Base-by-base conservation (phyloP, 2,888 invertebrate species). In the Sussaba pulchella region DNA sequence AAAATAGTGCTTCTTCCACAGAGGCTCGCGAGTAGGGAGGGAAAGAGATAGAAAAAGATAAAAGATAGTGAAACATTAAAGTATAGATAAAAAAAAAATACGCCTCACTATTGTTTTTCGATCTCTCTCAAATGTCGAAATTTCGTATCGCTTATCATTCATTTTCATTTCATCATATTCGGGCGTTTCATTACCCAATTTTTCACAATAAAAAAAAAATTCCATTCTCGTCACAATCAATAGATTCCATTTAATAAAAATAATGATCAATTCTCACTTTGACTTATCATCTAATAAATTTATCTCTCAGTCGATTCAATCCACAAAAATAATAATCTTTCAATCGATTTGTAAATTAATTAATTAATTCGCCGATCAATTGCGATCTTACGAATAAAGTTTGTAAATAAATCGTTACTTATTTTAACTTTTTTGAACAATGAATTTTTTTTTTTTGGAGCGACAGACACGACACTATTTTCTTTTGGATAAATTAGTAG, bases 1-100 rank as follows among this genome's bases (percentile, higher is more conserved):
- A 84, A 84, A 84, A 84, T 81, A 83, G 81, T 83, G 76, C 64
- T 81, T 64, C 54, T 57, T 50, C 64, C 54, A 74, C 43, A 31
- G 61, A 39, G 45, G 67, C 52, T 73, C 21, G 12, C 19, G 39
- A 45, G 45, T 41, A 41, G 52, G 69, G 19, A 14, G 9, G 12
- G 72, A 72, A 52, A 17, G 17, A 10, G 31, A 57, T 24, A 21
- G 4, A 47, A 9, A 10, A 12, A 39, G 39, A 39, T 8, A n/a
- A n/a, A n/a, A n/a, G n/a, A n/a, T n/a, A n/a, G n/a, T n/a, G n/a
- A n/a, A 31, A 31, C 4, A 31, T 57, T 43, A 41, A 41, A 24
- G 41, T 5, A 39, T 12, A 43, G 43, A 43, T 31, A 50, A 8
- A 50, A 19, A 50, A 17, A 41, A 21, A 41, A 19, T 39, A 17